Evolutionary conservation across 2,113 vertebrate species (phyloP).

Genomic region (Harpagus bidentatus): DNA sequence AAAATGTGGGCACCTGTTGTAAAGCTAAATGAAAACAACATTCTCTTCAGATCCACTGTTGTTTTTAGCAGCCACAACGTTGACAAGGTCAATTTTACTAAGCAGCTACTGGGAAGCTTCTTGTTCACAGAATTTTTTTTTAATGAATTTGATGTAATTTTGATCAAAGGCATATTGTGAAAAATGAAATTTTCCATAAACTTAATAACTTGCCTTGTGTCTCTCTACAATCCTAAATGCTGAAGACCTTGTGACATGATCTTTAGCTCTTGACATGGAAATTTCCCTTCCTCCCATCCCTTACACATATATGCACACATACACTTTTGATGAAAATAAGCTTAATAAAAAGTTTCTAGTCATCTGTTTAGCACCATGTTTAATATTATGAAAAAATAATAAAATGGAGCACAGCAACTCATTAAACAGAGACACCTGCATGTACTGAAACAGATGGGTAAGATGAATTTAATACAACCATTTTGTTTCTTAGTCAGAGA

Average conservation of each 20-base stretch:
- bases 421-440: neutral
- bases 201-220: neutral
- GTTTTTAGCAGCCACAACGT: neutral
- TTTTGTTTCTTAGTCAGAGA: neutral
- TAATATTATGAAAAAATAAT: neutral
- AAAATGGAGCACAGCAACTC: neutral
- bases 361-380: neutral
- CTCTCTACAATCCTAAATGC: neutral
- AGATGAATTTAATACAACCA: neutral
- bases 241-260: neutral
- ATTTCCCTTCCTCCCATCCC: accelerated
- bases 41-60: neutral
- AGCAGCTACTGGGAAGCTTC: neutral
- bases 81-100: neutral
- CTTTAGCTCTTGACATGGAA: neutral
- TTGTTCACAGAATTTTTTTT: neutral
- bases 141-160: neutral
- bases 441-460: neutral
- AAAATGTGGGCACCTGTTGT: neutral
- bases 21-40: neutral
- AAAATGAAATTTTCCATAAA: neutral
- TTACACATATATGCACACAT: neutral
- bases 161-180: neutral
- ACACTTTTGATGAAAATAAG: neutral
- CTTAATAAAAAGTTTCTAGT: neutral